phyloP scores from a whole-genome alignment of 2,797 vertebrate genomes.

The Euthynnus affinis region DNA sequence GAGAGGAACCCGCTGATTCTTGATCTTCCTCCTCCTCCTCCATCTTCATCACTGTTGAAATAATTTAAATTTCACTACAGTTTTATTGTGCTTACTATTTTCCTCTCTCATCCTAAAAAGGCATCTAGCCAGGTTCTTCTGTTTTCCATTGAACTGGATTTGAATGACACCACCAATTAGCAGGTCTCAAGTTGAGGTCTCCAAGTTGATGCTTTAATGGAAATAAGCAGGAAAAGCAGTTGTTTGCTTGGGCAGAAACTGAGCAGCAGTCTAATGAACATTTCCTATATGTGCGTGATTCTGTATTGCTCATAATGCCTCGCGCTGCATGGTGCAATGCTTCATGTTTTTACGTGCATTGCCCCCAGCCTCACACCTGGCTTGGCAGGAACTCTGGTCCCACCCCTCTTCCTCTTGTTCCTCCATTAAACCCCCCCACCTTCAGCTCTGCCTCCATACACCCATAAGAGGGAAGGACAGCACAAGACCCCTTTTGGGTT shows the following conservation, averaged over 20 bases:
- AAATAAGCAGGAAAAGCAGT: not conserved
- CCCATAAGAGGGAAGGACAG: conserved; percentile 54
- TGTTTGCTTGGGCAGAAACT: conserved; percentile 18
- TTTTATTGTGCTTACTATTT: conserved; percentile 43
- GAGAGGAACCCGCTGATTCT: conserved; percentile 76
- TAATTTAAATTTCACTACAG: conserved; percentile 64
- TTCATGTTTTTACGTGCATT: conserved; percentile 80
- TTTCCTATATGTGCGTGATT: conserved; percentile 29
- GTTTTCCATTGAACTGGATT: conserved; percentile 37
- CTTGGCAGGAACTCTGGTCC: conserved; percentile 61
- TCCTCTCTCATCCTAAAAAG: conserved; percentile 45
- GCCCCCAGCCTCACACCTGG: conserved; percentile 84
- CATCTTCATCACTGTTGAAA: conserved; percentile 63
- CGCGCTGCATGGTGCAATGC: conserved; percentile 24
- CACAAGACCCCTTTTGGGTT: conserved; percentile 41
- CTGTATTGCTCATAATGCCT: conserved; percentile 21
- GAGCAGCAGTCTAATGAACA: conserved; percentile 18
- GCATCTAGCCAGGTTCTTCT: conserved; percentile 16
- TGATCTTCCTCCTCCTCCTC: conserved; percentile 69
- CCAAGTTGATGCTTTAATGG: conserved; percentile 33
- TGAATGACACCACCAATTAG: conserved; percentile 17
- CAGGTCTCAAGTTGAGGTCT: conserved; percentile 28
- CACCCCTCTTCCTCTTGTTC: conserved; percentile 50
- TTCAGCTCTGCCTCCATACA: conserved; percentile 35
- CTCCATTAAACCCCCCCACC: conserved; percentile 41